Evolutionary conservation across 2,888 invertebrate species (phyloP).

Genomic region (Alloscopus bannaensis): DNA sequence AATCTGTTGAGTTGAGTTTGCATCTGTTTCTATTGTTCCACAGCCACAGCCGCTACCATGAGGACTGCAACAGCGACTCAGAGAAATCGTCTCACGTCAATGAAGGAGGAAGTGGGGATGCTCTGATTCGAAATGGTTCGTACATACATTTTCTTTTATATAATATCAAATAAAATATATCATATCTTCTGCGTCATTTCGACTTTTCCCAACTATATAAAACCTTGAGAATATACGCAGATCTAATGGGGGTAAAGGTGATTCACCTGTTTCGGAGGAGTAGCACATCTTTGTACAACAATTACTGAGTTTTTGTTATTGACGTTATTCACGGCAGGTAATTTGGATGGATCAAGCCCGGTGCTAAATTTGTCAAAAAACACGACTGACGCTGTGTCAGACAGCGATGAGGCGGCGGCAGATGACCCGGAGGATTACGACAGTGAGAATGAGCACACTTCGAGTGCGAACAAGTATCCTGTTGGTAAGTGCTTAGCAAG

Average conservation of each 20-base stretch:
- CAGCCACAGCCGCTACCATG: conserved; percentile 72
- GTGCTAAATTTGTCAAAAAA: conserved; percentile 94
- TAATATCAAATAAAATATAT: too few species aligned
- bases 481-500: conserved; percentile 49
- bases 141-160: conserved; percentile 42
- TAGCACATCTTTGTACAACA: too few species aligned
- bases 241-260: conserved; percentile 36
- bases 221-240: too few species aligned
- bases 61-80: conserved; percentile 73
- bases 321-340: conserved; percentile 79
- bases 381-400: conserved; percentile 76
- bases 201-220: too few species aligned
- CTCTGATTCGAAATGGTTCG: conserved; percentile 73
- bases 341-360: conserved; percentile 93
- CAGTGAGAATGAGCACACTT: conserved; percentile 83
- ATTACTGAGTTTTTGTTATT: conserved; percentile 11
- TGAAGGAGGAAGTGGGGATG: conserved; percentile 73
- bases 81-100: conserved; percentile 71
- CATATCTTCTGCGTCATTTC: too few species aligned
- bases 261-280: conserved; percentile 34
- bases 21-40: conserved; percentile 29
- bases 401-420: conserved; percentile 73
- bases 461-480: conserved; percentile 67
- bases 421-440: conserved; percentile 84
- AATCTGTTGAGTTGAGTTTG: background rate